These are phyloP conservation scores for Eueremaeus valkanovi DNA, from an alignment of 2,888 invertebrate species.

Conservation along the genomic window DNA sequence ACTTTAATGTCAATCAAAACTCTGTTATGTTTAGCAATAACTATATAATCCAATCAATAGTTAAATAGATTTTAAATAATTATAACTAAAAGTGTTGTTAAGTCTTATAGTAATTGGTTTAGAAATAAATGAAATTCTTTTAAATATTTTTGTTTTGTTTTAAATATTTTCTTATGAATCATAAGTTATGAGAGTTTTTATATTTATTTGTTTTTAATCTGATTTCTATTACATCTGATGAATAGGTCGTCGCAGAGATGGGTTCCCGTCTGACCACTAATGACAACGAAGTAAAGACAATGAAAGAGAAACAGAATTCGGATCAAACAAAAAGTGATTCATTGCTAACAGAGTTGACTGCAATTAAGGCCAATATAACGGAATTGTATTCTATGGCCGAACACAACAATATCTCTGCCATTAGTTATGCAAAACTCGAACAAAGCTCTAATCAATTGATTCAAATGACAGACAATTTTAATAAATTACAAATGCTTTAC, in stretches of 20 bases:
- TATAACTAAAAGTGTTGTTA: no score
- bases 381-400: background rate
- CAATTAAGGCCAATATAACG: background rate
- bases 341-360: background rate
- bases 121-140: no score
- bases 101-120: no score
- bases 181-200: no score
- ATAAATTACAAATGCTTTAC: background rate
- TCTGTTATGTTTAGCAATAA: no score
- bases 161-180: no score
- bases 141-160: no score
- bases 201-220: background rate
- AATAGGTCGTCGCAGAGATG: conserved; percentile 35
- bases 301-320: conserved; percentile 20
- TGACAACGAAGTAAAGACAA: conserved; percentile 35
- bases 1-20: background rate
- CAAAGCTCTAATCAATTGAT: background rate
- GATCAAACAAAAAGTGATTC: background rate
- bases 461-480: background rate
- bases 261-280: conserved; percentile 26
- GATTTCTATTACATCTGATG: background rate
- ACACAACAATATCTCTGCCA: no score
- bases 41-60: no score
- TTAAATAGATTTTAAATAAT: no score
- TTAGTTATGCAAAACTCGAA: background rate